phyloP scores from a whole-genome alignment of 2,888 invertebrate genomes.

The Cosmopolites sordidus region DNA sequence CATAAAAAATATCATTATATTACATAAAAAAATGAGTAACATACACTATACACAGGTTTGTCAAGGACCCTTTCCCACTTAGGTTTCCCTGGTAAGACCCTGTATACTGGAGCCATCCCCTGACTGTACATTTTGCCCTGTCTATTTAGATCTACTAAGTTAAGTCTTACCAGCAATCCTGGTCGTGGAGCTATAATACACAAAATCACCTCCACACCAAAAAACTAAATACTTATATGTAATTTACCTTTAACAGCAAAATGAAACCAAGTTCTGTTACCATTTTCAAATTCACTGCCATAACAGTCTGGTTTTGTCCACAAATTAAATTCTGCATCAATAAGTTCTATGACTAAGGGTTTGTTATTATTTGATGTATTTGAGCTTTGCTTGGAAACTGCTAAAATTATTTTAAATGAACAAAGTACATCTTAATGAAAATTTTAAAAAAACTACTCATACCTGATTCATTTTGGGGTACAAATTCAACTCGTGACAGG shows the following conservation, averaged over 20 bases:
- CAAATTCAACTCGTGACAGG: slow-evolving; percentile 75
- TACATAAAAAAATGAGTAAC: slow-evolving; percentile 2
- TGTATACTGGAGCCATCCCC: slow-evolving; percentile 82
- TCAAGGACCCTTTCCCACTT: slow-evolving; percentile 83
- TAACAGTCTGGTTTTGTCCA: slow-evolving; percentile 89
- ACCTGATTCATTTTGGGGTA: slow-evolving; percentile 58
- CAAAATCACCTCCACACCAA: background rate
- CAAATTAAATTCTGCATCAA: slow-evolving; percentile 79
- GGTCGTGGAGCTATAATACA: slow-evolving; percentile 48
- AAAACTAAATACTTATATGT: slow-evolving; percentile 3
- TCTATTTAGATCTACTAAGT: slow-evolving; percentile 82
- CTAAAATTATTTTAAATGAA: slow-evolving; percentile 20
- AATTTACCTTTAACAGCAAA: slow-evolving; percentile 71
- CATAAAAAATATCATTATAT: no score
- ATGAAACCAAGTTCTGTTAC: slow-evolving; percentile 89
- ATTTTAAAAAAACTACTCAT: slow-evolving; percentile 35
- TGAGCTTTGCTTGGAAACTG: slow-evolving; percentile 26
- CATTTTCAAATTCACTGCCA: slow-evolving; percentile 83
- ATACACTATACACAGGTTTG: slow-evolving; percentile 70
- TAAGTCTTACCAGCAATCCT: slow-evolving; percentile 65
- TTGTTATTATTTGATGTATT: slow-evolving; percentile 24
- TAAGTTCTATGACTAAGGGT: slow-evolving; percentile 47
- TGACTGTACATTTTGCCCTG: slow-evolving; percentile 89
- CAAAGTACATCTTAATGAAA: slow-evolving; percentile 4
- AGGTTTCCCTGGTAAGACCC: slow-evolving; percentile 68